These are phyloP conservation scores for Lepidocolaptes lacrymiger DNA, from an alignment of 2,797 vertebrate genomes.

Conservation along the genomic window DNA sequence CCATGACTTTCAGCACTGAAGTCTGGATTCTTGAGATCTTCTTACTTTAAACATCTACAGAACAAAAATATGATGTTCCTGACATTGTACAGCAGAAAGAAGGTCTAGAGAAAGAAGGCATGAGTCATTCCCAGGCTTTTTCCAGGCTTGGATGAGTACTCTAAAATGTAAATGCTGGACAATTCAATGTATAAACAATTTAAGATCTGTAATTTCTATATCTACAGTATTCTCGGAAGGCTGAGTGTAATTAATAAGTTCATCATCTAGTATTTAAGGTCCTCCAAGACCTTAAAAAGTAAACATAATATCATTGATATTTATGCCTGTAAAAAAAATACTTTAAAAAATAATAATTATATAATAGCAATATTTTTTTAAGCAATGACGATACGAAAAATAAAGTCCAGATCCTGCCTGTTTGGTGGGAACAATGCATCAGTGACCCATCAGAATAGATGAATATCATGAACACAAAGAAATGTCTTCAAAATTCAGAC, in stretches of 20 bases:
- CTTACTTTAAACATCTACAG: background rate
- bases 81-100: background rate
- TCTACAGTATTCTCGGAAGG: background rate
- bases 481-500: background rate
- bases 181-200: background rate
- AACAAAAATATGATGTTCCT: background rate
- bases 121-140: background rate
- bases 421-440: background rate
- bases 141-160: background rate
- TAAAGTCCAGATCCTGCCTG: background rate
- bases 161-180: background rate
- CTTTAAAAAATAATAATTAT: background rate
- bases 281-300: background rate
- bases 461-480: background rate
- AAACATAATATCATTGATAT: background rate
- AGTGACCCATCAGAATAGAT: background rate
- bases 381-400: background rate
- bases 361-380: background rate
- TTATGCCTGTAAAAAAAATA: background rate
- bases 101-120: background rate
- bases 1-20: background rate
- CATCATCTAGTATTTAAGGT: background rate
- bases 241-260: background rate
- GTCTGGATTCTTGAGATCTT: background rate
- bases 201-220: background rate